Evolutionary conservation across 2,888 invertebrate species (phyloP), one percentile per base, ranked within the genome.

Genomic region (Sphaeridia pumilis): DNA sequence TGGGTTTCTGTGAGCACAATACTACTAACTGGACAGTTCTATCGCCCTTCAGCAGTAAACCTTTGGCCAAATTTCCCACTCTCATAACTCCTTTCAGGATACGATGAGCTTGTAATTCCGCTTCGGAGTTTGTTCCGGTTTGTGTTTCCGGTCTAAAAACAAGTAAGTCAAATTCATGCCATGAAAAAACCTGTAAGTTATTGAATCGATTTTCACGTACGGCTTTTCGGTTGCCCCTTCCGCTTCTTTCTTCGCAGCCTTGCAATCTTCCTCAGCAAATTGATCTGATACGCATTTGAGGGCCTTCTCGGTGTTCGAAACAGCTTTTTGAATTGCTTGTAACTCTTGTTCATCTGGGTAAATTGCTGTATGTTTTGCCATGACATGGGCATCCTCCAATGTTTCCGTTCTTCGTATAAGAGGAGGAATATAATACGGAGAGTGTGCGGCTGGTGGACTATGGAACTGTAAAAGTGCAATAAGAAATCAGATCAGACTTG

Each of bases 11-110:
- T 54, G 89, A 84, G 72, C 94, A 95, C 52, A 97, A 76, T 50
- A 97, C 90, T 34, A 97, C 95, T 58, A 97, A 77, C 65, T 92
- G 84, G 52, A 97, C 92, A 67, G 81, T 80, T 58, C 81, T 81
- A 73, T 97, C 95, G 4, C 90, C 90, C 60, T 84, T 82, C 24
- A 97, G 76, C 67, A 97, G 76, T 57, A 97, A 78, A 36, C 92
- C 88, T 69, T 89, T 89, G 46, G 88, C 87, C 49, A 92, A 73
- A 68, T 87, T 83, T 49, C 94, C 94, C 43, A 95, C 93, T 59
- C 95, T 82, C 92, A 95, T 93, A 26, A 95, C 94, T 55, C 95
- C 95, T 71, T 93, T 89, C 43, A 97, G 75, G 63, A 87, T 81
- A 57, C 94, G 80, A 63, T 77, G 74, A 38, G 76, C 74, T 63